Base-by-base conservation (phyloP, 2,888 invertebrate species). In the Ophioninae sp. region DNA sequence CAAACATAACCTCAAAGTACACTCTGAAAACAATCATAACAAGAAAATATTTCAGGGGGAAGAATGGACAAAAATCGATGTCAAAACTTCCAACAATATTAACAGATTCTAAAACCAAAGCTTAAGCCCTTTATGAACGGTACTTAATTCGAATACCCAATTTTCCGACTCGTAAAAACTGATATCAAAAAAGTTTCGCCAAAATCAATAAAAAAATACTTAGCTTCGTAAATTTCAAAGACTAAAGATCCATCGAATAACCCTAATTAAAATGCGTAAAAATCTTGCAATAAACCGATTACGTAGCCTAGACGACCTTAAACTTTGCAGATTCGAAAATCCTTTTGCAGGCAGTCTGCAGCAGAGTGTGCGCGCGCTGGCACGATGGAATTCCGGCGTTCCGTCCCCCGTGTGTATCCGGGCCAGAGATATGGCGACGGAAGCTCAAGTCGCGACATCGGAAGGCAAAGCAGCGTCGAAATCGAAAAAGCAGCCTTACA, bases 401-500 rank as follows among this genome's bases (percentile, higher is more conserved):
- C 69, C 85, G 58, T 84, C 80, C 79, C 87, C 86, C 6, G 20
- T 82, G 6, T 82, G 67, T 13, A 78, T 37, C 8, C 87, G 88
- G 5, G 37, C 79, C 17, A 88, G 86, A 56, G 65, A 79, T 59
- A 76, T 88, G 83, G 77, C 88, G 13, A 87, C 88, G 17, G 82
- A 87, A 0, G 65, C 85, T 30, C 51, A 85, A 41, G 79, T 76
- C 8, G 67, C 82, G 13, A 77, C 79, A 10, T 58, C 68, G 3
- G 75, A 79, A 0, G 17, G 63, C 1, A 51, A 41, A 0, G 6
- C 87, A 17, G 87, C 89, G 3, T 22, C 71, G 2, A 88, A 88
- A 68, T 23, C 41, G 2, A 23, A 82, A 7, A 88, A 82, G 17
- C 64, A 93, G 82, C 95, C 95, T 0, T 97, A 97, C 90, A 97